Evolutionary conservation across 2,113 vertebrate species (phyloP), one percentile per base, ranked within the genome.

Genomic region (Alligator sinensis): DNA sequence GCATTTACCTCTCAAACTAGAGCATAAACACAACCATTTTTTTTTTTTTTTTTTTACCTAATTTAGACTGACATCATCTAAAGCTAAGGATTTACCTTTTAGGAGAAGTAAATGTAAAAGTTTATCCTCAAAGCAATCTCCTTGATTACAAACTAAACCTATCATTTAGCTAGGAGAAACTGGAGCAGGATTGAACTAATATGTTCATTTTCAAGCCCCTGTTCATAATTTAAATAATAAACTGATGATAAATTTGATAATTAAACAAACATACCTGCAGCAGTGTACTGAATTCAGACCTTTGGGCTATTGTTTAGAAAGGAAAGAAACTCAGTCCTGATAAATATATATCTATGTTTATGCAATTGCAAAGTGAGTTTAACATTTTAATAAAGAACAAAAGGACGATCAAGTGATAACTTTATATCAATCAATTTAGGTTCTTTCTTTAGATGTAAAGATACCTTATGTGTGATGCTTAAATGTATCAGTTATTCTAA

Each of bases 401-500:
- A 92, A 94, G 93, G 91, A 95, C 91, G 91, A 96, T 77, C 1
- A 9, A 90, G 60, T n/a, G n/a, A 90, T 77, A 66, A 0, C 1
- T 86, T 82, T 78, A n/a, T 54, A 30, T 21, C 80, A 84, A 92
- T 30, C 30, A 54, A 66, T 82, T 28, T 82, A 91, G 82, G 87
- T 90, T 61, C 93, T 87, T 92, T 86, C 61, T 75, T 80, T 76
- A 96, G 77, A 77, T 84, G 47, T 83, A 90, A 88, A 47, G 0
- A 0, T 79, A 25, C 60, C 78, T 98, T 81, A 98, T 90, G 97
- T 97, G 13, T 97, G 95, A 79, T 96, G 89, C 72, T 97, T 98
- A 68, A 98, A 99, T 1, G 99, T 99, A 93, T 99, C 98, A 1
- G 94, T 97, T 87, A 98, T 98, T 89, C 98, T 98, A 92, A 99